Evolutionary conservation across 2,797 vertebrate species (phyloP).

Genomic region (Melanotaenia nigrans): DNA sequence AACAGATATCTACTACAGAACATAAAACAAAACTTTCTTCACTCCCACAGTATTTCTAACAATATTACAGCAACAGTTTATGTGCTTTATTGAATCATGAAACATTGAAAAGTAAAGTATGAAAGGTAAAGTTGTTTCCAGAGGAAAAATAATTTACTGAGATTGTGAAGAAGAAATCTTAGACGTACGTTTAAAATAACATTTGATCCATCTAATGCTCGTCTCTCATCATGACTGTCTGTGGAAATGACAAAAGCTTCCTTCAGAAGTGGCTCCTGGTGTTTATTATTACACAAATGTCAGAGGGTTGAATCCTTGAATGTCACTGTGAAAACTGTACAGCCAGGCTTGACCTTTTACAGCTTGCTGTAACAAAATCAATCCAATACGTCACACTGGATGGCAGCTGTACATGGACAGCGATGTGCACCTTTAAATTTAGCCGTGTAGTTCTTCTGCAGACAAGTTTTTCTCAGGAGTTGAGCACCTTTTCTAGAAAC

Average conservation of each 20-base stretch:
- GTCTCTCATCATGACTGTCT: neutral
- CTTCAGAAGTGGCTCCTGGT: constrained; percentile 19
- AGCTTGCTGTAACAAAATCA: neutral
- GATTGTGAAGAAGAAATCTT: constrained; percentile 21
- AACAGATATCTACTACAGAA: constrained; percentile 6
- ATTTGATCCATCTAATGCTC: constrained; percentile 25
- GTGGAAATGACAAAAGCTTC: constrained; percentile 12
- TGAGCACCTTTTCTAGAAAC: no score
- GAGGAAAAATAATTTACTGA: constrained; percentile 25
- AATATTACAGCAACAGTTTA: constrained; percentile 39
- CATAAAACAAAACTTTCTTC: neutral
- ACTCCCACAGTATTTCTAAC: constrained; percentile 40
- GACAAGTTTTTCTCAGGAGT: neutral
- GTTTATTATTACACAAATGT: constrained; percentile 25
- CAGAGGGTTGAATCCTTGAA: constrained; percentile 18
- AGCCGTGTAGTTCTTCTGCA: neutral
- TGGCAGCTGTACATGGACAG: neutral
- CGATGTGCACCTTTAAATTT: neutral
- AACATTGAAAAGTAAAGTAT: constrained; percentile 8
- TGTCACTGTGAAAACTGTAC: neutral
- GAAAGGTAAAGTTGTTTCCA: neutral
- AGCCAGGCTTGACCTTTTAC: constrained; percentile 15
- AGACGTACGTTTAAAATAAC: constrained; percentile 9
- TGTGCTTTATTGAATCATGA: constrained; percentile 37
- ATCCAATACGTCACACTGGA: neutral